Evolutionary conservation across 2,113 vertebrate genomes (phyloP).

Genomic region (Microtus montanus): DNA sequence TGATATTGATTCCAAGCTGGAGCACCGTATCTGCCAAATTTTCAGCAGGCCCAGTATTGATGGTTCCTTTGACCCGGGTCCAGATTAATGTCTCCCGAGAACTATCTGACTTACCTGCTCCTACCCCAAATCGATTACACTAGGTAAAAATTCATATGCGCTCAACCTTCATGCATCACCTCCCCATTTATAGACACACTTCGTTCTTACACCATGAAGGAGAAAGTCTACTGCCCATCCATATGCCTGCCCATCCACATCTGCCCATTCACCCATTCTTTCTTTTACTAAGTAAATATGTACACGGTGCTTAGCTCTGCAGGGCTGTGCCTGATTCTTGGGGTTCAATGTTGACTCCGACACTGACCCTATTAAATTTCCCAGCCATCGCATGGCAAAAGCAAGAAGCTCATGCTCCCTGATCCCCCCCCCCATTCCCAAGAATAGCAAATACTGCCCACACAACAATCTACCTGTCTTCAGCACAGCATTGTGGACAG

Average conservation of each 20-base stretch:
- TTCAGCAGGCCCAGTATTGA: neutral
- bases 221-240: neutral
- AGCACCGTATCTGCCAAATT: neutral
- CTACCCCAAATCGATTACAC: neutral
- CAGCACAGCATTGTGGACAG: neutral
- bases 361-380: neutral
- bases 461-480: neutral
- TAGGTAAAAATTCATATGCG: neutral
- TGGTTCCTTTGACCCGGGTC: neutral
- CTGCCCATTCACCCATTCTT: neutral
- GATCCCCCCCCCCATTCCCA: rapidly evolving
- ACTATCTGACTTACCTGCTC: neutral
- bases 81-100: neutral
- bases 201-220: neutral
- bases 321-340: neutral
- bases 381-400: neutral
- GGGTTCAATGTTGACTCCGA: neutral
- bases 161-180: neutral
- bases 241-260: neutral
- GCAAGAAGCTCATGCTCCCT: neutral
- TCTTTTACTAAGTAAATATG: neutral
- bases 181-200: neutral
- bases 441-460: neutral
- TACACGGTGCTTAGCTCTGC: neutral
- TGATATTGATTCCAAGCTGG: neutral